These are phyloP conservation scores for Megalops cyprinoides DNA, from an alignment of 2,797 vertebrate genomes.

Conservation along the genomic window DNA sequence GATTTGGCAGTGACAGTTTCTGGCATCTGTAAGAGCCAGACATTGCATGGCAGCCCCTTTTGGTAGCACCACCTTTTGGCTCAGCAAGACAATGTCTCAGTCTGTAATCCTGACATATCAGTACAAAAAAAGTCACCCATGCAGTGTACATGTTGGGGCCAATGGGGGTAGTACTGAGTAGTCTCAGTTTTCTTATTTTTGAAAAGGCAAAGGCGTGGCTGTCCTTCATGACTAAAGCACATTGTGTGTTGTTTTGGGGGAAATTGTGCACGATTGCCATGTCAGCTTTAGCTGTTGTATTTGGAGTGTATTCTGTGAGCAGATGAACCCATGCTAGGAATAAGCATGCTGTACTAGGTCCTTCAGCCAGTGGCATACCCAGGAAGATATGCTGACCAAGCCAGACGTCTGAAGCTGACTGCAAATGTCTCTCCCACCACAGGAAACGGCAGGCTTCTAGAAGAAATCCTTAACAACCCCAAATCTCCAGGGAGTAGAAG, in stretches of 20 bases:
- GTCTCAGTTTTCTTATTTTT: not conserved
- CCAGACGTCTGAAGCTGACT: conserved; percentile 45
- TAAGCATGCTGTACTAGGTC: not conserved
- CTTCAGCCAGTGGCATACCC: not conserved
- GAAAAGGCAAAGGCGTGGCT: not conserved
- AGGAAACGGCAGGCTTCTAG: conserved; percentile 69
- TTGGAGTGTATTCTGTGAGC: not conserved
- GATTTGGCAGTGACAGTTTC: not conserved
- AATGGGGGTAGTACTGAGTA: not conserved
- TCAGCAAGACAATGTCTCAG: not conserved
- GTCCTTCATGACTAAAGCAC: not conserved
- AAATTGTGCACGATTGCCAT: not conserved
- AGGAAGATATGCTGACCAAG: conserved; percentile 46
- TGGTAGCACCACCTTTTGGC: not conserved
- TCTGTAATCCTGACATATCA: not conserved
- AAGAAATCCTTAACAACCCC: conserved; percentile 65
- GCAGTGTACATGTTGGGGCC: not conserved
- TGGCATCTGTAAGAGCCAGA: not conserved
- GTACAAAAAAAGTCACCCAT: not conserved
- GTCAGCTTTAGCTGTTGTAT: too few species aligned
- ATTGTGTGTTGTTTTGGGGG: not conserved
- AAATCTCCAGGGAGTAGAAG: conserved; percentile 50
- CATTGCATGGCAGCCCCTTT: not conserved
- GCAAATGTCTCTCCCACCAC: conserved; percentile 48
- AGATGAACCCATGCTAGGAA: not conserved